Base-by-base conservation (phyloP, 2,888 invertebrate species). In the Drosophila tanythrix region DNA sequence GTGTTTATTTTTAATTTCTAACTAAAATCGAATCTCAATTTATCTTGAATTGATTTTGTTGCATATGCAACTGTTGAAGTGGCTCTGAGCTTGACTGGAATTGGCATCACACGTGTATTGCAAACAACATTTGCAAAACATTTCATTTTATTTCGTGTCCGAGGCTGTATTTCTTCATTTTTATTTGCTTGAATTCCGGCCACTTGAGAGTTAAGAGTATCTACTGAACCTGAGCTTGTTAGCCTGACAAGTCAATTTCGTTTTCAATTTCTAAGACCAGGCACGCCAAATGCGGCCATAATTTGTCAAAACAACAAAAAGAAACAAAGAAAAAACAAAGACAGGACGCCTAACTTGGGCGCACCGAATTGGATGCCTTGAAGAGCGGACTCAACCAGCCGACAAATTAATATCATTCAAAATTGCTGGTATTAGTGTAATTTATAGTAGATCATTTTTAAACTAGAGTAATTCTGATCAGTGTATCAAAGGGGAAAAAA, bases 241-340 rank as follows among this genome's bases (percentile, higher is more conserved):
- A 78, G 63, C 66, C 84, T 74, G 74, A 79, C 82, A 84, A 84
- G 89, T 84, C 89, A 88, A 84, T 84, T 89, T 84, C 67, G 71
- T 84, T 83, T 87, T 89, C 88, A 87, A 84, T 87, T 87, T 76
- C 74, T 73, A 70, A 66, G 68, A 72, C 68, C 46, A 69, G 55
- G 55, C 61, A 58, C 70, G 65, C 59, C 83, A 86, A 83, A 86
- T 78, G 82, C 72, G 82, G 85, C 82, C 85, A 84, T 89, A 89
- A 85, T 85, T 85, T 85, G 86, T 89, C 84, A 89, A 89, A 79
- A 76, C 71, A 48, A 38, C 4, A 60, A 52, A 48, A 51, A 56
- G 36, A 60, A 52, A 36, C 33, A 27, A 29, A 38, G 33, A 62
- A 33, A 57, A 56, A 56, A 60, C 7, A 21, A 25, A 8, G 46